Evolutionary conservation across 1,140 invertebrate species (phyloP).

Genomic region (Philotrypesis tridentata): DNA sequence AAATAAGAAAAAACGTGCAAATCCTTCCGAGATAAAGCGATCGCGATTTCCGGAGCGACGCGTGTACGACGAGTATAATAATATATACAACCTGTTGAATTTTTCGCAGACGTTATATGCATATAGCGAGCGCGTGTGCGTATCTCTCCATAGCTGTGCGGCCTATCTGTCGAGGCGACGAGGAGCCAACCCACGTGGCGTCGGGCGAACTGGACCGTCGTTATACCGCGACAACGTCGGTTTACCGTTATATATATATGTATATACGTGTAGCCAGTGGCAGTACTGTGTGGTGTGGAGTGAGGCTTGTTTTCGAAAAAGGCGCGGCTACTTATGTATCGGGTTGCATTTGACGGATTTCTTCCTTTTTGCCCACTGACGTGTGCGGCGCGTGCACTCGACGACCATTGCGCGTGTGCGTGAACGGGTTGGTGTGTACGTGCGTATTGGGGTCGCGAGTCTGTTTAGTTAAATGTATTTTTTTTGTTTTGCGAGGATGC

Average conservation of each 20-base stretch:
- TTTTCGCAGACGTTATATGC: not conserved
- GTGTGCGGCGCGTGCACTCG: not conserved
- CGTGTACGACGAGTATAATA: no score
- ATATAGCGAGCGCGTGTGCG: not conserved
- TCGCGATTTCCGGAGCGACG: not conserved
- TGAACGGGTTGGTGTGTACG: no score
- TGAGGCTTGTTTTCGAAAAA: not conserved
- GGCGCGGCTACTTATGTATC: not conserved
- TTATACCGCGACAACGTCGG: not conserved
- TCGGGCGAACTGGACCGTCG: slow-evolving; percentile 61
- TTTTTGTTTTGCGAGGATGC: not conserved
- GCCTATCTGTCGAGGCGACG: not conserved
- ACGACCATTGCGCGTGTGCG: not conserved
- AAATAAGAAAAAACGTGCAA: no score
- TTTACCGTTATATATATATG: slow-evolving; percentile 58
- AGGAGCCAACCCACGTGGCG: slow-evolving; percentile 25
- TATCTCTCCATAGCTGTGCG: no score
- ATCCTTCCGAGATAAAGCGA: no score
- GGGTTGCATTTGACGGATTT: slow-evolving; percentile 27
- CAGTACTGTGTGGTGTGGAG: not conserved
- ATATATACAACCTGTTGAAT: not conserved
- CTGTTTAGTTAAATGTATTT: not conserved
- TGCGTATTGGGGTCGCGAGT: slow-evolving; percentile 17
- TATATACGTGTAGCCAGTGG: no score
- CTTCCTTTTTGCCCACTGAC: not conserved